Evolutionary conservation across 1,140 invertebrate species (phyloP).

Genomic region (Steinernema feltiae): DNA sequence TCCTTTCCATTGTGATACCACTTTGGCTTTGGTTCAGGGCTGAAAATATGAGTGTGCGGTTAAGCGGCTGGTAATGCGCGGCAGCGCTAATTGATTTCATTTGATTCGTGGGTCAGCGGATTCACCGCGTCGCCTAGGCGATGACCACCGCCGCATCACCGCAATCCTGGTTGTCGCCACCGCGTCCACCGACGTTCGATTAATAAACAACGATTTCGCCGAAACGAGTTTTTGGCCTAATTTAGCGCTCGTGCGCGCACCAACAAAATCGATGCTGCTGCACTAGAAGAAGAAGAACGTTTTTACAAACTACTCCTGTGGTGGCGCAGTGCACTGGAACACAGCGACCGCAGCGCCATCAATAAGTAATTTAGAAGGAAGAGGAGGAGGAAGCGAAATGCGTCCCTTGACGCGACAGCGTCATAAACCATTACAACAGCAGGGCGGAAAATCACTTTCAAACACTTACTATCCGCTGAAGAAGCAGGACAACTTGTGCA

Average conservation of each 20-base stretch:
- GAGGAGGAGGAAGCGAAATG: no score
- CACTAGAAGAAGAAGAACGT: not conserved
- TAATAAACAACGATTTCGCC: conserved; percentile 2
- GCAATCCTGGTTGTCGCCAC: not conserved
- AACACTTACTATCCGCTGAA: conserved; percentile 57
- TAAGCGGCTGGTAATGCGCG: no score
- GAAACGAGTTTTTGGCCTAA: conserved; percentile 15
- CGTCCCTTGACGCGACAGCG: not conserved
- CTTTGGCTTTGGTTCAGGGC: conserved; percentile 50
- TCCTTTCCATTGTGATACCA: conserved; percentile 54
- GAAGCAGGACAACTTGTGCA: conserved; percentile 57
- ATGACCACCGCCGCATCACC: not conserved
- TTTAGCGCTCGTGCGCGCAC: not conserved
- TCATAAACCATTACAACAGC: not conserved
- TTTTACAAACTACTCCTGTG: not conserved
- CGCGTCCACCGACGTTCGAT: not conserved
- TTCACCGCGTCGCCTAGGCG: not conserved
- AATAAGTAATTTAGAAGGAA: not conserved
- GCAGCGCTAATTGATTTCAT: no score
- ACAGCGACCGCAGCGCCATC: no score
- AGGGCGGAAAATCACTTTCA: not conserved
- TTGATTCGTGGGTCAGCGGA: not conserved
- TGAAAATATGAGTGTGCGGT: no score
- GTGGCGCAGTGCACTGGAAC: not conserved
- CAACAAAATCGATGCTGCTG: not conserved